Evolutionary conservation across 2,888 invertebrate species (phyloP).

Genomic region (Leptinotarsa rubiginosa): DNA sequence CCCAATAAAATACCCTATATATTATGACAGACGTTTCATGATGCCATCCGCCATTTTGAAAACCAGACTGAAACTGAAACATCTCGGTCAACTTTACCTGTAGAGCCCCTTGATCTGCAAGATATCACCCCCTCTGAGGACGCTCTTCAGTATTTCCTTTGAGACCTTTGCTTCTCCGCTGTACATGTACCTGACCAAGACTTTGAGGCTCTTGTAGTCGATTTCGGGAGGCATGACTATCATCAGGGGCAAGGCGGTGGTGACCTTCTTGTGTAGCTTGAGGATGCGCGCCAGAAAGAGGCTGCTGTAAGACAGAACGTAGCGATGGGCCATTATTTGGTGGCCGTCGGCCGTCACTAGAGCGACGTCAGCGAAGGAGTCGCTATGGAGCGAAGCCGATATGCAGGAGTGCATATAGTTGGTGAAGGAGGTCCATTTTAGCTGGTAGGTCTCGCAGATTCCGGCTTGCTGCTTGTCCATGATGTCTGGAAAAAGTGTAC

Average conservation of each 20-base stretch:
- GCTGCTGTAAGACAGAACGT: conserved; percentile 86
- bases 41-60: not conserved
- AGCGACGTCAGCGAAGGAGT: conserved; percentile 85
- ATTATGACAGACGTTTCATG: no score
- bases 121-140: conserved; percentile 84
- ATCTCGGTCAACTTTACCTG: conserved; percentile 63
- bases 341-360: conserved; percentile 83
- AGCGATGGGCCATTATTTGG: conserved; percentile 86
- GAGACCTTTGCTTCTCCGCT: conserved; percentile 84
- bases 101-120: conserved; percentile 85
- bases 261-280: conserved; percentile 57
- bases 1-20: not conserved
- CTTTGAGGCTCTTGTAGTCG: conserved; percentile 82
- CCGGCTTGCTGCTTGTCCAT: conserved; percentile 66
- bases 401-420: conserved; percentile 86
- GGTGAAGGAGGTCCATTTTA: conserved; percentile 90
- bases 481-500: conserved; percentile 55
- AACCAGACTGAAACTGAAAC: no score
- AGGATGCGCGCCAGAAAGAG: conserved; percentile 70
- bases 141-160: conserved; percentile 84
- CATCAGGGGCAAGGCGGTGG: conserved; percentile 67
- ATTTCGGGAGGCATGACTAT: conserved; percentile 86
- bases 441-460: conserved; percentile 80
- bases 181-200: conserved; percentile 89
- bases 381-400: conserved; percentile 78